Conservation (phyloP, 1,140 invertebrate genomes). For the Zaprionus camerounensis region DNA sequence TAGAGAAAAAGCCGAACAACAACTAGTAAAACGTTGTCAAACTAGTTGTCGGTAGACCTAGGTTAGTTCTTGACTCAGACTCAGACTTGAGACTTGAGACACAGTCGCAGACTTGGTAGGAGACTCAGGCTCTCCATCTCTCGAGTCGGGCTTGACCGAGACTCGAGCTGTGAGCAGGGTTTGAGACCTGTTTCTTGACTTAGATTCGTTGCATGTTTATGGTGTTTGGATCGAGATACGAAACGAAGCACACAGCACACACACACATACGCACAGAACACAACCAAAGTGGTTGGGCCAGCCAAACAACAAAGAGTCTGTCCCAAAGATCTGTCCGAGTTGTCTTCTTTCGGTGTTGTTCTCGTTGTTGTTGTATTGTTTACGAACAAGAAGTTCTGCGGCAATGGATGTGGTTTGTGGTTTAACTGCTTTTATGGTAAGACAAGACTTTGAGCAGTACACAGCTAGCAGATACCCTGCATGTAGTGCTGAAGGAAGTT, state of each 20-base stretch:
- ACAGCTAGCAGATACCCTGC: background rate
- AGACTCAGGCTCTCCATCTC: constrained; percentile 1
- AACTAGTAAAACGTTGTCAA: constrained; percentile 40
- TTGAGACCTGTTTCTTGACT: constrained; percentile 77
- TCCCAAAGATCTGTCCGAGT: constrained; percentile 54
- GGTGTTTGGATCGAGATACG: constrained; percentile 68
- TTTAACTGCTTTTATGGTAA: constrained; percentile 82
- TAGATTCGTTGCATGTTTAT: constrained; percentile 81
- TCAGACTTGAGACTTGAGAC: background rate
- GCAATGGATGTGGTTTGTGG: constrained; percentile 82
- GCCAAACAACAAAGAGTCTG: constrained; percentile 80
- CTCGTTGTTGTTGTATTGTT: constrained; percentile 30
- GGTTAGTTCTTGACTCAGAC: constrained; percentile 69
- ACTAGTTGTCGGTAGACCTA: constrained; percentile 80
- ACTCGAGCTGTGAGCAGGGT: constrained; percentile 34
- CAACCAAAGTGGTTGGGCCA: constrained; percentile 71
- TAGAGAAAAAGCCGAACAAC: constrained; percentile 17
- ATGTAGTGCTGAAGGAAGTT: background rate
- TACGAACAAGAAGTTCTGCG: constrained; percentile 77
- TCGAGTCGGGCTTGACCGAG: constrained; percentile 8
- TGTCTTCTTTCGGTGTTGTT: constrained; percentile 1
- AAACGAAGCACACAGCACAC: constrained; percentile 32
- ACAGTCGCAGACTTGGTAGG: background rate
- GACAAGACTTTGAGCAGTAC: constrained; percentile 40
- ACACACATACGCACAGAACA: constrained; percentile 10